Evolutionary conservation across 2,888 invertebrate species (phyloP), one percentile per base, ranked within the genome.

Genomic region (Volucella bombylans): DNA sequence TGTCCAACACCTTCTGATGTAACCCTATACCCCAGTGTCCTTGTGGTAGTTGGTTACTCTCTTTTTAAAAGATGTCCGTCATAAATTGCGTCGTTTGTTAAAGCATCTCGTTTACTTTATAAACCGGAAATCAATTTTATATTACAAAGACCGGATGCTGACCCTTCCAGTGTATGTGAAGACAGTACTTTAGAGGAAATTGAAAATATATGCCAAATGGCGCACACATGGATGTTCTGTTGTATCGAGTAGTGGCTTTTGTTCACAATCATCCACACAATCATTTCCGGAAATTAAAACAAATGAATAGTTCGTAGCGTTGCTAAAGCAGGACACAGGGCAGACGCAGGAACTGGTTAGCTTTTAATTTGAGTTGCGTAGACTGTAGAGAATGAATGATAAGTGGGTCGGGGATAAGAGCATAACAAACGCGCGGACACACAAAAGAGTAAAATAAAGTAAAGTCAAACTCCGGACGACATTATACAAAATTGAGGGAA

Each of bases 231-330:
- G 11, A 43, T 31, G 18, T 55, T 23, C 54, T 23, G 41, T 45
- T 8, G n/a, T 74, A 43, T 57, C 50, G 15, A 57, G 39, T 55
- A 49, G 55, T 41, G 15, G 49, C 68, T 57, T 67, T 73, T 65
- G 64, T 78, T 68, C 78, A 82, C 54, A 72, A 55, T 47, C 72
- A 49, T 54, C 43, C 54, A 45, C 38, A 64, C 59, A 69, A 79
- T 79, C 69, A 83, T 83, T 79, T 74, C 59, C 68, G 78, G 69
- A 83, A 79, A 79, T 69, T 79, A 83, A 79, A 83, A 83, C 74
- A 79, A 83, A 83, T 69, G 79, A 83, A 69, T 73, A 31, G 31
- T 31, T 31, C 0, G 65, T 65, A 18, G 38, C 41, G n/a, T 69
- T 49, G 31, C 50, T 72, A 43, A 9, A n/a, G 31, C 31, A 45